These are phyloP conservation scores for Drosophila murphyi DNA, from an alignment of 1,140 invertebrate genomes.

Conservation along the genomic window DNA sequence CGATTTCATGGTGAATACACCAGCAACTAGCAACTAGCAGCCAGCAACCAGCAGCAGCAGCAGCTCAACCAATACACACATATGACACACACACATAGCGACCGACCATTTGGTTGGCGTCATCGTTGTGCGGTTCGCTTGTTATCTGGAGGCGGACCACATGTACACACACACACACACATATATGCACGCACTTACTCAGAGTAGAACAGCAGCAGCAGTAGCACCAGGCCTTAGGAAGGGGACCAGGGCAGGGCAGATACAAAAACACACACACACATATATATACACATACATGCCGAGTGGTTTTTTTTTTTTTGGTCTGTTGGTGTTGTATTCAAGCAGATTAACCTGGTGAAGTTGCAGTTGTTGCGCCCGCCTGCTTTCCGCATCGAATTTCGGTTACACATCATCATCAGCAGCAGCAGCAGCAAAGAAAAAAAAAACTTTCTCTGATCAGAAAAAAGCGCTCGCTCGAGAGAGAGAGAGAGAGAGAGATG, in stretches of 20 bases:
- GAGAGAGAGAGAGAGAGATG: constrained; percentile 13
- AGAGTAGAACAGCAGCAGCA: constrained; percentile 18
- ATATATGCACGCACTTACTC: constrained; percentile 1
- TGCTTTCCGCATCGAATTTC: constrained; percentile 46
- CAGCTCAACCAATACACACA: constrained; percentile 39
- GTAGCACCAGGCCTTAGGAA: too few relatives aligned
- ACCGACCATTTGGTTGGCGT: constrained; percentile 73
- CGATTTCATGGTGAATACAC: constrained; percentile 76
- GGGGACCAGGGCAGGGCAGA: constrained; percentile 33
- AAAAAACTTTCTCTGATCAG: constrained; percentile 48
- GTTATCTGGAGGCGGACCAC: constrained; percentile 81
- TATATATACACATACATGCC: constrained; percentile 32
- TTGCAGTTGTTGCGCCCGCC: constrained; percentile 49
- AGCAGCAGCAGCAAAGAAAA: constrained; percentile 7
- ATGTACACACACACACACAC: constrained; percentile 46
- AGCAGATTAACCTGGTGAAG: constrained; percentile 54
- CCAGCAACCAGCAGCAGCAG: constrained; percentile 11
- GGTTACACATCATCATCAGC: constrained; percentile 37
- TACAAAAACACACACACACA: constrained; percentile 36
- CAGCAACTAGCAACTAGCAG: constrained; percentile 14
- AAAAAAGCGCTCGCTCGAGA: background rate
- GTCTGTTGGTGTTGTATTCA: constrained; percentile 12
- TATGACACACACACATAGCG: constrained; percentile 31
- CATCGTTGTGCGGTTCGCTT: constrained; percentile 72
- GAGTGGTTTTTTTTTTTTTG: constrained; percentile 62